Percentiles rank a stretch among this genome's conserved stretches.
These are phyloP conservation scores for Liparis tanakae DNA, from an alignment of 2,797 vertebrate species.

Conservation along the genomic window DNA sequence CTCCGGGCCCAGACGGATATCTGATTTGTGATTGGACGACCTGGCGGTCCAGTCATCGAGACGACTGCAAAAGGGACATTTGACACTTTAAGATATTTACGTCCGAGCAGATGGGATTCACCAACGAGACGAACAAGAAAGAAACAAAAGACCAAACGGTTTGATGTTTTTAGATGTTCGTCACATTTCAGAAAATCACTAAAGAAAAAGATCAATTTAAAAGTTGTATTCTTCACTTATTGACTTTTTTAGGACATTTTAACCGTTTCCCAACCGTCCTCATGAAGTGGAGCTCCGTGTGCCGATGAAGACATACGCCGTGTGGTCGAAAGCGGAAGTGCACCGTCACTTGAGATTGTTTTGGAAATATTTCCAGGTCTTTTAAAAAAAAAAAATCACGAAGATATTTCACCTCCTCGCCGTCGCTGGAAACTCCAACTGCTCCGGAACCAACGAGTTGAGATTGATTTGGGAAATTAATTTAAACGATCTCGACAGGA, in stretches of 20 bases:
- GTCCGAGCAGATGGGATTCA: background rate
- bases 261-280: background rate
- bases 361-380: too few relatives aligned
- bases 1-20: constrained; percentile 64
- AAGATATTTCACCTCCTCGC: too few relatives aligned
- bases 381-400: too few relatives aligned
- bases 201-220: too few relatives aligned
- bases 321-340: too few relatives aligned
- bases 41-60: constrained; percentile 25
- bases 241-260: background rate
- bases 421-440: too few relatives aligned
- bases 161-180: background rate
- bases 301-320: background rate
- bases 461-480: too few relatives aligned
- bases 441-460: background rate
- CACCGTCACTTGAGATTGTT: too few relatives aligned
- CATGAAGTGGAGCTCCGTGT: background rate
- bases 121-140: background rate
- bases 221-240: background rate
- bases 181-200: too few relatives aligned
- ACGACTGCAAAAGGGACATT: constrained; percentile 25
- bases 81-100: constrained; percentile 36
- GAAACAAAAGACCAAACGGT: background rate
- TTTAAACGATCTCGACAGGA: background rate
- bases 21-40: constrained; percentile 45